Evolutionary conservation across 2,113 vertebrate species (phyloP).

Genomic region (Myotis yumanensis): DNA sequence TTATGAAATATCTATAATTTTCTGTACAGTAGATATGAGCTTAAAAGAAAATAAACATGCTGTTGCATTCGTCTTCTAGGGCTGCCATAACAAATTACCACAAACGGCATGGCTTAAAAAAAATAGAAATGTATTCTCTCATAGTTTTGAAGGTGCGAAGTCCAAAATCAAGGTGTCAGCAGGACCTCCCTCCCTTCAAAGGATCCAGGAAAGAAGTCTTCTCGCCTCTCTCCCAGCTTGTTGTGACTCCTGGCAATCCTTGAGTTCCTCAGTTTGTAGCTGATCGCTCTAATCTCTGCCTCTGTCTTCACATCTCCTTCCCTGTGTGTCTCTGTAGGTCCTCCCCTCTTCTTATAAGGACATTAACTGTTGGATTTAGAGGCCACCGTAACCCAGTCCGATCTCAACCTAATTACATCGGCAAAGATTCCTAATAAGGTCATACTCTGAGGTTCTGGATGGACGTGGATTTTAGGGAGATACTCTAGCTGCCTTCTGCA

Average conservation of each 20-base stretch:
- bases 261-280: background rate
- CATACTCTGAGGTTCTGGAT: background rate
- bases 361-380: background rate
- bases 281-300: background rate
- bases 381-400: background rate
- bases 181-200: background rate
- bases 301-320: background rate
- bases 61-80: background rate
- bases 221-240: background rate
- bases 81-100: background rate
- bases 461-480: background rate
- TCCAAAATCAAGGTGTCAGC: background rate
- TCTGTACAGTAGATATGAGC: background rate
- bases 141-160: background rate
- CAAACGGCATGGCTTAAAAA: background rate
- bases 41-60: background rate
- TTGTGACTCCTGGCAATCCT: background rate
- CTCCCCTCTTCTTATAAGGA: background rate
- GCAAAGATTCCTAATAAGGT: background rate
- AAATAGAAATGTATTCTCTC: too few relatives aligned
- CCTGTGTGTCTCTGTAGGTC: background rate
- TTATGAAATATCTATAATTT: background rate
- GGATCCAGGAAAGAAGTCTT: background rate
- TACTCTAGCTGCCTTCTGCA: background rate
- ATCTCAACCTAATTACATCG: background rate